Conservation (phyloP, 2,888 invertebrate genomes). For the Caenorhabditis sp. region DNA sequence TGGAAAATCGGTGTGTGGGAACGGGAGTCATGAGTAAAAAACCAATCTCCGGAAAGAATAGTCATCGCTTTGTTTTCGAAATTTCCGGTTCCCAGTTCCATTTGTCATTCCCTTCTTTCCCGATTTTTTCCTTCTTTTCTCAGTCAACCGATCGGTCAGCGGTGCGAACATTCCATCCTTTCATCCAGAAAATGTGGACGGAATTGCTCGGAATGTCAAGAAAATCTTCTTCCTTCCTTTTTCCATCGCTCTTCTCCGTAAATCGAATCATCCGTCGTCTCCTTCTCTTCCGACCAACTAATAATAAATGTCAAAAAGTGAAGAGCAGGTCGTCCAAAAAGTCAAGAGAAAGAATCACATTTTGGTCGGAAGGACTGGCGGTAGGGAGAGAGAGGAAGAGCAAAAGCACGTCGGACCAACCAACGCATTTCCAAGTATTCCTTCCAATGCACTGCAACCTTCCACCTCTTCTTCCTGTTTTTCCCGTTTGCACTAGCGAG, state of each 20-base stretch:
- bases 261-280: conserved; percentile 40
- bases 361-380: too few species aligned
- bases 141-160: too few species aligned
- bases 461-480: conserved; percentile 41
- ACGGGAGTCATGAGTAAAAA: background rate
- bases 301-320: conserved; percentile 48
- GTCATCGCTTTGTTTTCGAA: background rate
- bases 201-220: background rate
- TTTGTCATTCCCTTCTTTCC: background rate
- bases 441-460: conserved; percentile 14
- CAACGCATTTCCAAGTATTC: background rate
- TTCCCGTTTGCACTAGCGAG: background rate
- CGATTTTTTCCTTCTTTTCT: too few species aligned
- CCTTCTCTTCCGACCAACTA: conserved; percentile 24
- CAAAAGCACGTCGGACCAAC: conserved; percentile 1
- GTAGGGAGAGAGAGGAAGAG: too few species aligned
- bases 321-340: too few species aligned
- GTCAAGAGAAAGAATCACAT: conserved; percentile 10
- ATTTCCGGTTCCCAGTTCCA: background rate
- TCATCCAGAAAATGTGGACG: background rate
- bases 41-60: background rate
- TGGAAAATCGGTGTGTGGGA: conserved; percentile 6
- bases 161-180: too few species aligned
- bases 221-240: background rate
- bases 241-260: conserved; percentile 8